Conservation (phyloP, 2,113 vertebrate genomes). For the Glareola pratincola region DNA sequence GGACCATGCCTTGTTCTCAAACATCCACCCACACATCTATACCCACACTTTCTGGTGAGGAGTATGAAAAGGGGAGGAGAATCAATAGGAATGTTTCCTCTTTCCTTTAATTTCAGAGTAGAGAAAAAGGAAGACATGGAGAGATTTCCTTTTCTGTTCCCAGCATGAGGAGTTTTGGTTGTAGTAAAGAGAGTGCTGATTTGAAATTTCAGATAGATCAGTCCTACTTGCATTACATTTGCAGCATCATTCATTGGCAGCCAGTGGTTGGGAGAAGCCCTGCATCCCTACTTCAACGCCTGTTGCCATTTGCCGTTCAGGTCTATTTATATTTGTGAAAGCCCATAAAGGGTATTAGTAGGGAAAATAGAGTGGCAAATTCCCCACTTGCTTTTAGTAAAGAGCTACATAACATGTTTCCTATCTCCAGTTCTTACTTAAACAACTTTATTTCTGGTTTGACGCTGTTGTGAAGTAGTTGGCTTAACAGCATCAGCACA, state of each 20-base stretch:
- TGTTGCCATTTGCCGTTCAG: background rate
- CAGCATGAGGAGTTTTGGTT: background rate
- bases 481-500: background rate
- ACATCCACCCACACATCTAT: background rate
- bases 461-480: background rate
- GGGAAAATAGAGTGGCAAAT: background rate
- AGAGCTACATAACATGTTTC: background rate
- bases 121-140: background rate
- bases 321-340: background rate
- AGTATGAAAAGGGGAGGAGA: background rate
- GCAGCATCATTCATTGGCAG: background rate
- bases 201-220: background rate
- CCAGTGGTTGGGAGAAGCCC: background rate
- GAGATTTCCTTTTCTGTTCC: background rate
- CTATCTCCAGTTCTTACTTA: background rate
- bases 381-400: background rate
- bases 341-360: background rate
- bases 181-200: background rate
- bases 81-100: background rate
- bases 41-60: background rate
- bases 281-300: background rate
- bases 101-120: background rate
- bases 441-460: background rate
- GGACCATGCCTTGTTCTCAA: background rate
- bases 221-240: background rate